Conservation (phyloP, 2,113 vertebrate species). For the Oophaga pumilio region DNA sequence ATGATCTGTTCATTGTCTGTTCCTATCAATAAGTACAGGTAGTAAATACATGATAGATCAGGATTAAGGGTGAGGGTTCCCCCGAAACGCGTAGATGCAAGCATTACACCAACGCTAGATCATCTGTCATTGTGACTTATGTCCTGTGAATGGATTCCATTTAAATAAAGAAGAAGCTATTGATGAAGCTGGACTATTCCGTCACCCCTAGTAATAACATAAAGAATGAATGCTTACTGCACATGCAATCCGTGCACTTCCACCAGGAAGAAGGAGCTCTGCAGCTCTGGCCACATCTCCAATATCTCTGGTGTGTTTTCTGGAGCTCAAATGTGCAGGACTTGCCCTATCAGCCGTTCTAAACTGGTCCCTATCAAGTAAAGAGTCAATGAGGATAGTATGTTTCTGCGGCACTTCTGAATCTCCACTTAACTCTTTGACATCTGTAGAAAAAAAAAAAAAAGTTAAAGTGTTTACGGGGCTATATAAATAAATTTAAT, state of each 20-base stretch:
- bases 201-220: neutral
- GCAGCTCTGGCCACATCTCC: conserved; percentile 86
- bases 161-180: no score
- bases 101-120: no score
- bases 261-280: conserved; percentile 85
- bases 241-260: conserved; percentile 81
- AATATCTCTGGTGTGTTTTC: conserved; percentile 81
- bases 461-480: neutral
- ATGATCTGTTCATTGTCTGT: neutral
- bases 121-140: no score
- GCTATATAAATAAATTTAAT: no score
- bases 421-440: conserved; percentile 67
- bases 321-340: conserved; percentile 66
- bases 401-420: conserved; percentile 73
- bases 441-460: conserved; percentile 68
- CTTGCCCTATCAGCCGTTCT: conserved; percentile 73
- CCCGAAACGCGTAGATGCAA: no score
- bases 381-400: conserved; percentile 84
- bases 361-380: conserved; percentile 85
- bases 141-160: no score
- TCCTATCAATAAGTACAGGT: no score
- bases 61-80: no score
- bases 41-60: no score
- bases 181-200: no score
- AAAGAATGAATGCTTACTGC: conserved; percentile 70